Evolutionary conservation across 2,113 vertebrate species (phyloP), one percentile per base, ranked within the genome.

Genomic region (Colinus virginianus): DNA sequence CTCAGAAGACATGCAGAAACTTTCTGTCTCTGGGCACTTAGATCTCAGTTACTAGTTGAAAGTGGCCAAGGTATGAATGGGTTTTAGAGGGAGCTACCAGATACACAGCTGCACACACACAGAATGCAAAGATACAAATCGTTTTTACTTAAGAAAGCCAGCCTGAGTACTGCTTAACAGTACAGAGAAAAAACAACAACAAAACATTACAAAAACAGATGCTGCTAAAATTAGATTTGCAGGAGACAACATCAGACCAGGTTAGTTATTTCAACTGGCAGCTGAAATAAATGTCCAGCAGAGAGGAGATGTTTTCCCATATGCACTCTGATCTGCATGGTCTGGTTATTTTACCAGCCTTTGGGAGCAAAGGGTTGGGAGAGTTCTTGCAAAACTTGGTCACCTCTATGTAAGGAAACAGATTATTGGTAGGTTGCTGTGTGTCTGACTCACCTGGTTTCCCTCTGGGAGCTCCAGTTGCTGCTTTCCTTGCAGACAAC

Each of bases 141-240:
- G 10, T 46, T 88, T 86, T 40, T 76, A 8, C 76, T 93, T 72
- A 74, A 92, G 62, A 93, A 92, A 94, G 43, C 48, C 68, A 82
- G 74, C 62, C 84, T 74, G 74, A 78, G 64, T 59, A 78, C 38
- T 72, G 14, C 34, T 79, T 23, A 68, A 63, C 80, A n/a, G 43
- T 32, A 62, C 30, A 72, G 75, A 15, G 21, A 81, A 69, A 77
- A 36, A 62, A 28, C 51, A 53, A 28, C 51, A 30, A 63, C 38
- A 63, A 40, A 38, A 61, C 22, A 15, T 26, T 40, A 38, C 10
- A 12, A 40, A 63, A 63, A 58, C 45, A 79, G 79, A 69, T 58
- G 58, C 61, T 82, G 70, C 32, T 72, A 23, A 58, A 88, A 86
- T 78, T 86, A 71, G 25, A 91, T 93, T 85, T 78, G 19, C 61